Evolutionary conservation across 1,140 invertebrate species (phyloP), one percentile per base, ranked within the genome.

Genomic region (Acromyrmex echinatior): DNA sequence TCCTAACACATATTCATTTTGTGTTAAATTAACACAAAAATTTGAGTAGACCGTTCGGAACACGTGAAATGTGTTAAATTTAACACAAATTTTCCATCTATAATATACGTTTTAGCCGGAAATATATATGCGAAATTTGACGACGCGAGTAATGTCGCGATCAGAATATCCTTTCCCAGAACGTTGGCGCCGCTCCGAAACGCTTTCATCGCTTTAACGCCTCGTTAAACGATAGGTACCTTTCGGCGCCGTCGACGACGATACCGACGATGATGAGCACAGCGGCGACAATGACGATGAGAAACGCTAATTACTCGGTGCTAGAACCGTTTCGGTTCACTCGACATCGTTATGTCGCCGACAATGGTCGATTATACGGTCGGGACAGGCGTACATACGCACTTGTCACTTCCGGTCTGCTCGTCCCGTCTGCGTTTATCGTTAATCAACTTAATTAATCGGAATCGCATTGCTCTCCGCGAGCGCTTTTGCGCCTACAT

Each of bases 281-380:
- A 12, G 14, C 31, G 76, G 53, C 62, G 60, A 80, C 62, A 39
- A 66, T 53, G 66, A 80, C 58, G 58, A 84, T 28, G 60, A 87
- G 66, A 45, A 87, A 86, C 35, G 87, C 88, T 90, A 90, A 90
- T 90, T 89, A 90, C 58, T 89, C 77, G 53, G n/a, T 35, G 70
- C 88, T 66, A 87, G 77, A 45, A 89, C 80, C 63, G 71, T 89
- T 87, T 58, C 68, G 62, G 70, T 89, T 89, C 86, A 89, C 79
- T 89, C 86, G 77, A 68, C 86, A 18, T 76, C 58, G 39, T 70
- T 88, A 62, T 76, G 39, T 76, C 78, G 62, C 51, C 79, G 79
- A 89, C 86, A 87, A 87, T 87, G 82, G 82, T 51, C 58, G 86
- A 87, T 87, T 70, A 56, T 84, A 84, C 21, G 21, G 21, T 87